Base-by-base conservation (phyloP, 2,797 vertebrate species). In the Pyrocephalus nanus region DNA sequence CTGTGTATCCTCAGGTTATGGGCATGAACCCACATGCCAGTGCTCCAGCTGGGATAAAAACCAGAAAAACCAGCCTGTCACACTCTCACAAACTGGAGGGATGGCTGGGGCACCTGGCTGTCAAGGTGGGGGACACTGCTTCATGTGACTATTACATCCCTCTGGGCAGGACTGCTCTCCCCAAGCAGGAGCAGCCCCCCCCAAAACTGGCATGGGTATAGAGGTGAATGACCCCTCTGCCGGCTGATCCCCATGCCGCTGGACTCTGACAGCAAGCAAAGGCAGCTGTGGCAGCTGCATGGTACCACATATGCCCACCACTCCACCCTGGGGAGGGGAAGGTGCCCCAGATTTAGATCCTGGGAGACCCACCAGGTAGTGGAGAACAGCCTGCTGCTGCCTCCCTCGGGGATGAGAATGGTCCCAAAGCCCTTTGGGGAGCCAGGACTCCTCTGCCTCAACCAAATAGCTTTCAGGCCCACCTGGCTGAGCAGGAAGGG, bases 11-110 rank as follows among this genome's bases (percentile, higher is more conserved):
- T 51, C 2, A 2, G 25, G 25, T n/a, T 47, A 12, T 7, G 16
- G 34, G 29, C 26, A 34, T 4, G 6, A 65, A 30, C 11, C 19
- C 15, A 23, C 2, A 5, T 10, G 51, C 25, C 64, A 32, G 42
- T 0, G 0, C 48, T 75, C 43, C 86, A 58, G 32, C 38, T 57
- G 32, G n/a, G 48, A 82, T 29, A 36, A 82, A 78, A 29, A 9
- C 2, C 64, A 82, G 45, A 53, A 19, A 42, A 23, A 26, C 2
- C 60, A 82, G 40, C 15, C 38, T 43, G 55, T 45, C n/a, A 40
- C 0, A 0, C 18, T 32, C 62, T 34, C 2, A 1, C 9, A 34
- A 50, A n/a, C 48, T 30, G 15, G 18, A 53, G 21, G n/a, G 48
- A 32, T 12, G 11, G 36, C 16, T 73, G 69, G 36, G 29, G 22